These are phyloP conservation scores for Turdus rufiventris DNA, from an alignment of 2,113 vertebrate species.

Conservation along the genomic window DNA sequence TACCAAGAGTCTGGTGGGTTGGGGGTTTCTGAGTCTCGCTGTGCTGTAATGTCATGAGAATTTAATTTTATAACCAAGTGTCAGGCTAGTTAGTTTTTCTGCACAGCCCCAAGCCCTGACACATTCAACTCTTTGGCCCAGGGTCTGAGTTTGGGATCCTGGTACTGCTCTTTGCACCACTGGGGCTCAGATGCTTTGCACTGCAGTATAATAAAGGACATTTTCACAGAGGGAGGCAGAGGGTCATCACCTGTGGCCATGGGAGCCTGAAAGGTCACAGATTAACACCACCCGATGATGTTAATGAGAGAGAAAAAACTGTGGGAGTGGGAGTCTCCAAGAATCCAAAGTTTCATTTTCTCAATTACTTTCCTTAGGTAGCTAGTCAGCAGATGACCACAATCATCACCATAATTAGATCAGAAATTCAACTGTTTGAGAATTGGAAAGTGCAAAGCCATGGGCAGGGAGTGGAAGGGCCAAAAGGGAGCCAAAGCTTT, in stretches of 20 bases:
- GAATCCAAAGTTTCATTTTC: not conserved
- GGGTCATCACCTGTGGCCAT: not conserved
- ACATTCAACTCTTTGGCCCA: not conserved
- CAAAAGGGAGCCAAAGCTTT: not conserved
- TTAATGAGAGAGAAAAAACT: not conserved
- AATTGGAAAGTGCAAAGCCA: not conserved
- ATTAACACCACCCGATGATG: not conserved
- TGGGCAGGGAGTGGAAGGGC: not conserved
- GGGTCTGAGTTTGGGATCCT: not conserved
- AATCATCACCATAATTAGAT: not conserved
- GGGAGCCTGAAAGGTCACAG: not conserved
- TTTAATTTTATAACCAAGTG: not conserved
- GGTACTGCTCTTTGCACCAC: not conserved
- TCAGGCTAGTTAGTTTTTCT: not conserved
- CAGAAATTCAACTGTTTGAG: not conserved
- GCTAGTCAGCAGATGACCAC: not conserved
- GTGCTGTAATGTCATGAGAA: not conserved
- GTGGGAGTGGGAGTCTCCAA: not conserved
- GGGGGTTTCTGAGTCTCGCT: not conserved
- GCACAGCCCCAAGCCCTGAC: not conserved
- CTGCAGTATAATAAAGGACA: not conserved
- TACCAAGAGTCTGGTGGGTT: not conserved
- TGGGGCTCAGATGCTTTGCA: not conserved
- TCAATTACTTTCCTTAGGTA: not conserved
- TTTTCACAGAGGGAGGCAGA: not conserved